Percentiles rank a stretch among this genome's conserved stretches.
Evolutionary conservation across 2,888 invertebrate genomes (phyloP).

Genomic region (Dryadula phaetusa): DNA sequence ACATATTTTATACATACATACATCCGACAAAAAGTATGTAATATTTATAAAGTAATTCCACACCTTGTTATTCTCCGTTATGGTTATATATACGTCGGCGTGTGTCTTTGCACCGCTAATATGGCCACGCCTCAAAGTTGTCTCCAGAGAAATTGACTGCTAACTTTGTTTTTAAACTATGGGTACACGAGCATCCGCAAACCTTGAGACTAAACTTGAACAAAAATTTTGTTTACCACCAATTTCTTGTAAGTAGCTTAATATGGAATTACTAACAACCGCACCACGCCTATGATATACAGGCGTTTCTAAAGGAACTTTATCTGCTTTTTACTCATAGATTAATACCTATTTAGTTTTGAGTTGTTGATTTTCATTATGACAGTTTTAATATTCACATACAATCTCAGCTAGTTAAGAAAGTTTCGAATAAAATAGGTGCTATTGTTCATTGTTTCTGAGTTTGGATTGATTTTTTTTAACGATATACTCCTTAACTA

Average conservation of each 20-base stretch:
- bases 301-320: slow-evolving; percentile 7
- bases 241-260: slow-evolving; percentile 13
- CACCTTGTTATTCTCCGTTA: slow-evolving; percentile 8
- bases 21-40: neutral
- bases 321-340: slow-evolving; percentile 11
- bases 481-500: too few relatives aligned
- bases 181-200: neutral
- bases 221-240: slow-evolving; percentile 14
- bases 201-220: slow-evolving; percentile 7
- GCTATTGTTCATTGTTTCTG: too few relatives aligned
- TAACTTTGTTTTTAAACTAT: slow-evolving; percentile 8
- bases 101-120: slow-evolving; percentile 9
- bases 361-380: neutral
- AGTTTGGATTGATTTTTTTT: too few relatives aligned
- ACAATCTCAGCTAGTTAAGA: neutral
- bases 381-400: neutral
- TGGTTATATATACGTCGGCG: neutral
- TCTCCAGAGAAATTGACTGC: slow-evolving; percentile 22
- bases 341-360: slow-evolving; percentile 6
- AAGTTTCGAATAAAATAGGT: neutral
- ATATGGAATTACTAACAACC: slow-evolving; percentile 5
- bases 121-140: slow-evolving; percentile 17
- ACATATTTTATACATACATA: neutral
- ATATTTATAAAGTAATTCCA: slow-evolving; percentile 5
- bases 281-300: slow-evolving; percentile 5